Evolutionary conservation across 64 coral and sea anemone genomes (phyloP).

Genomic region (Montipora capricornis): DNA sequence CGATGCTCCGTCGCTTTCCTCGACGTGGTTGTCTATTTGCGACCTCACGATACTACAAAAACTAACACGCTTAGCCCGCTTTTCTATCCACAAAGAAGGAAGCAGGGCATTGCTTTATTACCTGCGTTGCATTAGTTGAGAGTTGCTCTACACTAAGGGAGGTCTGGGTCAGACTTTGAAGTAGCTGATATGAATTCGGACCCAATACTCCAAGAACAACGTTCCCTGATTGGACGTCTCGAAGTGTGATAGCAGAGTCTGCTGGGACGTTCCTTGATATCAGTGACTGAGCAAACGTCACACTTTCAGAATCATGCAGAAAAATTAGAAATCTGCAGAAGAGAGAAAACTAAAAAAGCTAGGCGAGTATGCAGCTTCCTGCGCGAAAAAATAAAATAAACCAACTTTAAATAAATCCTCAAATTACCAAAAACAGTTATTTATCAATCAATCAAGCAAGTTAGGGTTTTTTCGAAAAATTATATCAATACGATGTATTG

Average conservation of each 20-base stretch:
- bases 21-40: too few relatives aligned
- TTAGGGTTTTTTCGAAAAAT: too few relatives aligned
- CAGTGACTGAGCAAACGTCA: conserved; percentile 53
- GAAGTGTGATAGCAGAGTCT: conserved; percentile 41
- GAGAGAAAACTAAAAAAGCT: neutral
- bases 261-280: conserved; percentile 63
- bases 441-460: too few relatives aligned
- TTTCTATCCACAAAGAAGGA: neutral
- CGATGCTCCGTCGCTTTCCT: too few relatives aligned
- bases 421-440: too few relatives aligned
- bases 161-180: conserved; percentile 86
- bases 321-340: neutral
- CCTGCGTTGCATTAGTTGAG: conserved; percentile 76
- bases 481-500: too few relatives aligned
- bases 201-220: conserved; percentile 81
- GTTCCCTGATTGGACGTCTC: conserved; percentile 69
- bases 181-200: conserved; percentile 61
- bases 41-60: too few relatives aligned
- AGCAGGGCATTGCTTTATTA: neutral
- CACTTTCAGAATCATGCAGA: conserved; percentile 15
- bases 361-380: too few relatives aligned
- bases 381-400: too few relatives aligned
- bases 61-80: neutral
- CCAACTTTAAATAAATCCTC: too few relatives aligned
- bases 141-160: conserved; percentile 40